A percentile compares a stretch with the other conserved stretches of the same genome.
These are phyloP conservation scores for Thripadectes ignobilis DNA, from an alignment of 2,797 vertebrate genomes.

Conservation along the genomic window DNA sequence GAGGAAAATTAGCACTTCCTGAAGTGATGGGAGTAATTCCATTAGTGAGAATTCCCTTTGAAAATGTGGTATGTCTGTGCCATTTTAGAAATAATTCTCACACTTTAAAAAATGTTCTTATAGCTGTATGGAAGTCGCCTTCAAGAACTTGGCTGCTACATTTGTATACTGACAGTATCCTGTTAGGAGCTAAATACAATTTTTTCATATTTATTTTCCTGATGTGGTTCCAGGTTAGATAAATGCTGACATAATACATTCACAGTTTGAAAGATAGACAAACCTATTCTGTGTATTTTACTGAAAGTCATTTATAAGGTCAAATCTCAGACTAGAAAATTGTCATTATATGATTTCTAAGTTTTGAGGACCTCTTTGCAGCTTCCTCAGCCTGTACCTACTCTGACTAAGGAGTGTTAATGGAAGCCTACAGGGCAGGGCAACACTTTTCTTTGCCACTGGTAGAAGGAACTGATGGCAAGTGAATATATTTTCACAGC, in stretches of 20 bases:
- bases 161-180: not conserved
- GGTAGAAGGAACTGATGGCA: not conserved
- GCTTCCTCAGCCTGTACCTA: not conserved
- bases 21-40: constrained; percentile 66
- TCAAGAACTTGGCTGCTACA: not conserved
- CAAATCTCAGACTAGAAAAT: not conserved
- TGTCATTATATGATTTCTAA: not conserved
- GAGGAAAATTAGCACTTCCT: constrained; percentile 72
- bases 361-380: not conserved
- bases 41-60: constrained; percentile 66
- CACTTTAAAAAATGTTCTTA: not conserved
- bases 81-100: constrained; percentile 4
- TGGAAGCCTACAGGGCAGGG: not conserved
- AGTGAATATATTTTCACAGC: not conserved
- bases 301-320: not conserved
- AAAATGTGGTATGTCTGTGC: constrained; percentile 37
- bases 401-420: not conserved
- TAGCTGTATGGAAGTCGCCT: not conserved
- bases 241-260: not conserved
- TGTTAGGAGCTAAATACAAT: not conserved
- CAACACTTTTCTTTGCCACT: not conserved
- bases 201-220: not conserved
- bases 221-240: not conserved
- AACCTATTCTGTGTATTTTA: not conserved
- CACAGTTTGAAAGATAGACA: not conserved